Base-by-base conservation (phyloP, 2,113 vertebrate genomes). In the Nymphicus hollandicus region DNA sequence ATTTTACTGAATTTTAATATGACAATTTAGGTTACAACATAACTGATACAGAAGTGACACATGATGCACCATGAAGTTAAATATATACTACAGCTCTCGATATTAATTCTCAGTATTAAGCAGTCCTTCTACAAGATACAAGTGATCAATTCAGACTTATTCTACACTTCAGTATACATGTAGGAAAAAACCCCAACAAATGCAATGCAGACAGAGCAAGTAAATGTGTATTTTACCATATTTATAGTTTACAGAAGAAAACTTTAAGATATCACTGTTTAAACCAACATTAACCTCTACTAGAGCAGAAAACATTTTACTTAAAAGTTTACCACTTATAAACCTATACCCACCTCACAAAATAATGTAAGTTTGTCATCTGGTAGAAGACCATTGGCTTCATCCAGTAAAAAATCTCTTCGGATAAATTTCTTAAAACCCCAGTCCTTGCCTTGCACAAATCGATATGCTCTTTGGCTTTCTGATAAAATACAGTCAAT, bases 391-490 rank as follows among this genome's bases (percentile, higher is more conserved):
- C 99, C 99, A 96, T 99, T 99, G 94, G 99, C 98, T 98, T 99
- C 99, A 97, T 99, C 99, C 74, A 99, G 99, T 93, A 99, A 99
- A 98, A 99, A 99, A 97, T 99, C 99, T 98, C 99, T 99, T 96
- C 99, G 97, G 97, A 99, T 99, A 97, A 99, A 99, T 97, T 99
- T 99, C 98, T 99, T 99, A 98, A 99, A 99, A 68, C 99, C 99
- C 99, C 99, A 99, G 97, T 99, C 99, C 96, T 99, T 99, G 95
- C 99, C 99, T 98, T 99, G 99, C 94, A 99, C 99, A 98, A 99
- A 99, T 96, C 99, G 98, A 98, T 99, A 99, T 2, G 99, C 99
- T 99, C 99, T 99, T 99, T 99, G 99, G 99, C 99, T 99, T 99
- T 99, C 99, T 99, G 97, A 88, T 80, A 44, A 81, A 76, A 91